phyloP scores from a whole-genome alignment of 2,888 invertebrate species.

The Hipparchia sbordonii region DNA sequence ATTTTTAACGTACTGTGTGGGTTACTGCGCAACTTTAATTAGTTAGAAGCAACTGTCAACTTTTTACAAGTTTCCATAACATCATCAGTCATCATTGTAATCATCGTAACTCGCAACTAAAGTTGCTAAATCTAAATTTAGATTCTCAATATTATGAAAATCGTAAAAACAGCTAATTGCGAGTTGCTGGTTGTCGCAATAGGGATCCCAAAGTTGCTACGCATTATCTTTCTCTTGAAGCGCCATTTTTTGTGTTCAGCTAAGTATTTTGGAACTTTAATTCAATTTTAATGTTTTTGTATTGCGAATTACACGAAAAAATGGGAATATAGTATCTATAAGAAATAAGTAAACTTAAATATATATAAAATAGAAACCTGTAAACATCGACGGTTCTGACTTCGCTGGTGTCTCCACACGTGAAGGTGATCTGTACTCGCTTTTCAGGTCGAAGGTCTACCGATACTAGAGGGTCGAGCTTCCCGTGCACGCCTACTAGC shows the following conservation, averaged over 20 bases:
- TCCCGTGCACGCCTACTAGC: conserved; percentile 92
- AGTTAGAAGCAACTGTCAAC: too few relatives aligned
- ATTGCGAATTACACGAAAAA: background rate
- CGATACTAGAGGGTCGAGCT: conserved; percentile 94
- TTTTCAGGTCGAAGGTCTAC: conserved; percentile 94
- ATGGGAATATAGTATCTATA: background rate
- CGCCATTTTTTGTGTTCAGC: too few relatives aligned
- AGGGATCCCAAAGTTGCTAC: background rate
- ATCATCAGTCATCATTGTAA: too few relatives aligned
- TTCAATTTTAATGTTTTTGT: background rate
- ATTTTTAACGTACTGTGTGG: too few relatives aligned
- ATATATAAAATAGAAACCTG: conserved; percentile 55
- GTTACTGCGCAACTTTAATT: too few relatives aligned
- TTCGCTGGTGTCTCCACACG: conserved; percentile 89
- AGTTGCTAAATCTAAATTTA: too few relatives aligned
- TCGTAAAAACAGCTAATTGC: too few relatives aligned
- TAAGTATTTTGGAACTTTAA: too few relatives aligned
- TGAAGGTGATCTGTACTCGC: conserved; percentile 92
- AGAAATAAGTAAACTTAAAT: background rate
- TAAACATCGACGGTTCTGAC: conserved; percentile 90
- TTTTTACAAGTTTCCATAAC: too few relatives aligned
- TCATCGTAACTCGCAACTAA: too few relatives aligned
- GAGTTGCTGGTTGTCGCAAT: too few relatives aligned
- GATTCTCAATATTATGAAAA: too few relatives aligned
- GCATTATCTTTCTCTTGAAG: background rate